Percentiles rank a stretch among this genome's conserved stretches.
Evolutionary conservation across 2,888 invertebrate genomes (phyloP).

Genomic region (Dynastes maya): DNA sequence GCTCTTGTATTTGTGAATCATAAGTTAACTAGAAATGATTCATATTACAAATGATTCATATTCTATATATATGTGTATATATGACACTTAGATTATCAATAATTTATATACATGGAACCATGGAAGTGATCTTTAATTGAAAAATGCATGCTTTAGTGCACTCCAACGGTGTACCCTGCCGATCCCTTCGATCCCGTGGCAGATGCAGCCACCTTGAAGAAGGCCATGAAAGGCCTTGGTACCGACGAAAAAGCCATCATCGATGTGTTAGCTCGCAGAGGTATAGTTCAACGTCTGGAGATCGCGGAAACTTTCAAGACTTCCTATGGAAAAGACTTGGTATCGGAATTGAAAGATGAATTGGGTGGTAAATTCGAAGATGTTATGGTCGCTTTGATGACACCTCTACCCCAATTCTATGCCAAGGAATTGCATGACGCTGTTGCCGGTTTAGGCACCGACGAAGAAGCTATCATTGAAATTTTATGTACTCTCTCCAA

Average conservation of each 20-base stretch:
- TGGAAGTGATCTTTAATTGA: not conserved
- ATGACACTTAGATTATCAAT: no score
- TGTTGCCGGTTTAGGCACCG: conserved; percentile 89
- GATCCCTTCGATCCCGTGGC: conserved; percentile 89
- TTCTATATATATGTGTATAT: not conserved
- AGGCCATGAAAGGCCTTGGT: conserved; percentile 95
- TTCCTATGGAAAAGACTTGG: conserved; percentile 87
- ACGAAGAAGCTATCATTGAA: conserved; percentile 93
- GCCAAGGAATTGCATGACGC: conserved; percentile 93
- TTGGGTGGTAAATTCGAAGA: conserved; percentile 92
- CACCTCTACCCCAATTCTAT: conserved; percentile 90
- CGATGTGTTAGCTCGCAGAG: conserved; percentile 89
- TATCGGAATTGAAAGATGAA: conserved; percentile 91
- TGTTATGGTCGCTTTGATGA: conserved; percentile 92
- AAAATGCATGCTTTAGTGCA: conserved; percentile 75
- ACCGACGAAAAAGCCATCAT: conserved; percentile 95
- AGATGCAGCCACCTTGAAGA: conserved; percentile 88
- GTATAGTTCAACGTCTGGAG: conserved; percentile 91
- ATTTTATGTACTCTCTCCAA: conserved; percentile 93
- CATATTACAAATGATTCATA: not conserved
- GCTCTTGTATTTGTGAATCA: not conserved
- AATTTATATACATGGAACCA: not conserved
- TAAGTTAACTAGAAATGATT: not conserved
- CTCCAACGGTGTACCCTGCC: conserved; percentile 90
- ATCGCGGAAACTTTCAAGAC: conserved; percentile 94